Evolutionary conservation across 2,113 vertebrate species (phyloP).

Genomic region (Thalassarche chlororhynchos): DNA sequence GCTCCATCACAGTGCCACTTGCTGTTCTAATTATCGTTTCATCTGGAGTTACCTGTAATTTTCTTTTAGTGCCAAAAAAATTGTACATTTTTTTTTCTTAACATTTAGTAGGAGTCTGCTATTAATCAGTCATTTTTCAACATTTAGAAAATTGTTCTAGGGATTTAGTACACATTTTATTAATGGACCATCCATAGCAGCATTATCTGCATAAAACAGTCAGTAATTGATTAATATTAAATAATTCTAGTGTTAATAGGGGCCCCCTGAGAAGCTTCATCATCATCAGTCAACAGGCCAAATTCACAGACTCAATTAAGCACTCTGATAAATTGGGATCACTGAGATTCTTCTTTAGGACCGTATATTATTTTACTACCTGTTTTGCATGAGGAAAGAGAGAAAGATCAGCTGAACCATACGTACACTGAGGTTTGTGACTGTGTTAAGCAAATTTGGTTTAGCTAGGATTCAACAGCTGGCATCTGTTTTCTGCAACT

Average conservation of each 20-base stretch:
- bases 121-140: conserved; percentile 72
- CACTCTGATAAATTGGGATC: conserved; percentile 49
- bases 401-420: not conserved
- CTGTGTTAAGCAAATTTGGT: not conserved
- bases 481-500: not conserved
- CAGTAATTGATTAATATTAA: conserved; percentile 73
- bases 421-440: fast-evolving
- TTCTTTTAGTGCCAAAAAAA: conserved; percentile 67
- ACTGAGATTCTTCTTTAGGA: not conserved
- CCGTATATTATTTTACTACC: not conserved
- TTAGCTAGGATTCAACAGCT: not conserved
- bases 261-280: conserved; percentile 25
- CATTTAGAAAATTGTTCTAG: conserved; percentile 41
- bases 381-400: not conserved
- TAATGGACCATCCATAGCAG: conserved; percentile 22
- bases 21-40: conserved; percentile 72
- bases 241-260: conserved; percentile 70
- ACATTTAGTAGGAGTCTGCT: conserved; percentile 64
- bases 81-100: conserved; percentile 65
- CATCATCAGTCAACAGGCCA: conserved; percentile 58
- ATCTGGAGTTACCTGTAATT: conserved; percentile 71
- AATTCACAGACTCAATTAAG: conserved; percentile 51
- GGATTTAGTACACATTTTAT: conserved; percentile 47
- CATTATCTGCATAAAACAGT: conserved; percentile 41
- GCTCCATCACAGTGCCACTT: conserved; percentile 44